phyloP scores from a whole-genome alignment of 2,113 vertebrate species.

The Pseudolaguvia tuberculata region DNA sequence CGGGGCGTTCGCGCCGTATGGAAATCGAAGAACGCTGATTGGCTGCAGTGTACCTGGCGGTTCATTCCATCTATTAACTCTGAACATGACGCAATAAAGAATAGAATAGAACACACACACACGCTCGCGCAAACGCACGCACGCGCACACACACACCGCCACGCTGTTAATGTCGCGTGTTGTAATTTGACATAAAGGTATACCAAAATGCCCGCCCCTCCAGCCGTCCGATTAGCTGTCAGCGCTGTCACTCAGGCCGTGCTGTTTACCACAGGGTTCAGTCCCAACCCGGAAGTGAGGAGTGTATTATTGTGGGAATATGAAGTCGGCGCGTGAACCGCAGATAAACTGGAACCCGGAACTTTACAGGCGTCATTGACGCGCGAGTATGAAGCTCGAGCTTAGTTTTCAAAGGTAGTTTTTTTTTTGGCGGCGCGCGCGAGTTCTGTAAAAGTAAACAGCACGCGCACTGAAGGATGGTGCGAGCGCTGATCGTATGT shows the following conservation, averaged over 20 bases:
- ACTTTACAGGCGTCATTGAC: neutral
- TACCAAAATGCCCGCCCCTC: too few relatives aligned
- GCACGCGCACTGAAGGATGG: slow-evolving; percentile 11
- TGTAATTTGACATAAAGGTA: too few relatives aligned
- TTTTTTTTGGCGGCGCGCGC: too few relatives aligned
- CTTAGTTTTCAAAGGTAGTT: slow-evolving; percentile 47
- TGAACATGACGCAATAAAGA: too few relatives aligned
- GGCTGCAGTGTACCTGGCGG: neutral
- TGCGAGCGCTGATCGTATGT: slow-evolving; percentile 3
- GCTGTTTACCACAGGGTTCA: slow-evolving; percentile 60
- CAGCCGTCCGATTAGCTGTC: too few relatives aligned
- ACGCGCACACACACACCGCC: too few relatives aligned
- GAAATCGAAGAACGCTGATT: neutral
- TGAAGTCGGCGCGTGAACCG: slow-evolving; percentile 24
- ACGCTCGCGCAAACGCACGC: too few relatives aligned
- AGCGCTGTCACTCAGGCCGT: slow-evolving; percentile 38
- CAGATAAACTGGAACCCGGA: neutral
- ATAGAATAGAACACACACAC: too few relatives aligned
- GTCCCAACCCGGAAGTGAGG: slow-evolving; percentile 69
- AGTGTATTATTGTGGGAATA: slow-evolving; percentile 16
- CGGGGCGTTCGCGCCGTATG: too few relatives aligned
- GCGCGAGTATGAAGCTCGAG: neutral
- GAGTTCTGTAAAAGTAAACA: neutral
- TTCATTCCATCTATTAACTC: too few relatives aligned
- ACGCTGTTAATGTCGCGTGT: too few relatives aligned